A percentile compares a stretch with the other conserved stretches of the same genome.
These are phyloP conservation scores for Hycleus phaleratus DNA, from an alignment of 1,140 invertebrate genomes.

Conservation along the genomic window DNA sequence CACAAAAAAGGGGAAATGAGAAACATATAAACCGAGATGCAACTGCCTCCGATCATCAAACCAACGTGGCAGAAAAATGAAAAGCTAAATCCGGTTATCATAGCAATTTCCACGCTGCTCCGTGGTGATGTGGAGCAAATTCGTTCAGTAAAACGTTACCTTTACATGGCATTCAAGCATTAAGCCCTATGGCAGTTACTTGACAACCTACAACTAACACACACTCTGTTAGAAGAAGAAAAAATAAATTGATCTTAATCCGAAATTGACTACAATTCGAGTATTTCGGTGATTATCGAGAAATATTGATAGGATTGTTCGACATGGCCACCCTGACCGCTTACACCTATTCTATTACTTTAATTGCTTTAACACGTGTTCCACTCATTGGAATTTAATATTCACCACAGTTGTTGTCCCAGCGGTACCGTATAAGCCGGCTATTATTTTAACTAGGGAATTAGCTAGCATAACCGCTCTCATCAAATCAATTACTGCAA, in stretches of 20 bases:
- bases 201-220: not conserved
- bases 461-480: slow-evolving; percentile 23
- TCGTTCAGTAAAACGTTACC: slow-evolving; percentile 24
- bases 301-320: too few species aligned
- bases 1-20: slow-evolving; percentile 33
- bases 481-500: slow-evolving; percentile 29
- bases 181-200: slow-evolving; percentile 10
- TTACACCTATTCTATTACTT: slow-evolving; percentile 27
- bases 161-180: slow-evolving; percentile 25
- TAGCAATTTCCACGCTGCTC: slow-evolving; percentile 40
- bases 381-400: slow-evolving; percentile 26
- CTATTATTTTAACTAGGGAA: slow-evolving; percentile 27
- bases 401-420: slow-evolving; percentile 23
- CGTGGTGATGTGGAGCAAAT: slow-evolving; percentile 27
- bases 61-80: slow-evolving; percentile 45
- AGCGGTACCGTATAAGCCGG: not conserved
- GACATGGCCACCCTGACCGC: slow-evolving; percentile 1
- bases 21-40: slow-evolving; percentile 34
- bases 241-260: not conserved
- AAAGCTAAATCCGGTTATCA: slow-evolving; percentile 45
- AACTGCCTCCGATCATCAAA: slow-evolving; percentile 38
- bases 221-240: not conserved
- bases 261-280: too few species aligned
- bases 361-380: slow-evolving; percentile 29
- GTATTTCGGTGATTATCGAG: too few species aligned